These are phyloP conservation scores for Sarcophaga variegata DNA, from an alignment of 2,888 invertebrate genomes.

Conservation along the genomic window DNA sequence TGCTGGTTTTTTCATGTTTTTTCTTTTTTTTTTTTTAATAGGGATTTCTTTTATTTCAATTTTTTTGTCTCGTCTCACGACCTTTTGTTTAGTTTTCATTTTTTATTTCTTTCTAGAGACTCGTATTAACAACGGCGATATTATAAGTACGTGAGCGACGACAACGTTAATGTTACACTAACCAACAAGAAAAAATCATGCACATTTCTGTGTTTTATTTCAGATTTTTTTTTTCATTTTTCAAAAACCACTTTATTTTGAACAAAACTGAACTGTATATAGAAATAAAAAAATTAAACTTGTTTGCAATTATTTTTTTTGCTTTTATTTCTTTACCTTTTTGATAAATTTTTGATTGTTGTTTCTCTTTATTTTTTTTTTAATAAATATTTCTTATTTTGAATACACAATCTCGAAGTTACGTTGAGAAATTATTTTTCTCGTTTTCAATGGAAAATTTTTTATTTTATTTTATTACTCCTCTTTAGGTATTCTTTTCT, in stretches of 20 bases:
- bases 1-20: slow-evolving; percentile 10
- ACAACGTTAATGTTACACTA: slow-evolving; percentile 47
- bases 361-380: slow-evolving; percentile 4
- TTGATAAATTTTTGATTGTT: slow-evolving; percentile 46
- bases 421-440: slow-evolving; percentile 45
- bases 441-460: slow-evolving; percentile 41
- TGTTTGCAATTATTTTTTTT: slow-evolving; percentile 63
- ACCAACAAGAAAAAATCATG: slow-evolving; percentile 26
- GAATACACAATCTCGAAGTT: slow-evolving; percentile 46
- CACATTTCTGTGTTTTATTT: slow-evolving; percentile 56
- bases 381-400: slow-evolving; percentile 3
- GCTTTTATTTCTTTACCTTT: slow-evolving; percentile 39
- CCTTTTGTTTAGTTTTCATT: slow-evolving; percentile 51
- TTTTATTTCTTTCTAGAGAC: slow-evolving; percentile 8
- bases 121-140: slow-evolving; percentile 24
- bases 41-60: slow-evolving; percentile 31
- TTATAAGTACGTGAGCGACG: slow-evolving; percentile 25
- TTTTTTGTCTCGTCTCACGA: slow-evolving; percentile 50
- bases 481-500: slow-evolving; percentile 2
- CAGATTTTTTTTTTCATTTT: slow-evolving; percentile 27
- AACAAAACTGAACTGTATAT: slow-evolving; percentile 2
- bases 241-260: slow-evolving; percentile 32
- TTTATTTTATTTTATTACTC: slow-evolving; percentile 30
- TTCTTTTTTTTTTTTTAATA: slow-evolving; percentile 10
- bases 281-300: slow-evolving; percentile 47